Evolutionary conservation across 2,797 vertebrate species (phyloP), one percentile per base, ranked within the genome.

Genomic region (Lophius americanus): DNA sequence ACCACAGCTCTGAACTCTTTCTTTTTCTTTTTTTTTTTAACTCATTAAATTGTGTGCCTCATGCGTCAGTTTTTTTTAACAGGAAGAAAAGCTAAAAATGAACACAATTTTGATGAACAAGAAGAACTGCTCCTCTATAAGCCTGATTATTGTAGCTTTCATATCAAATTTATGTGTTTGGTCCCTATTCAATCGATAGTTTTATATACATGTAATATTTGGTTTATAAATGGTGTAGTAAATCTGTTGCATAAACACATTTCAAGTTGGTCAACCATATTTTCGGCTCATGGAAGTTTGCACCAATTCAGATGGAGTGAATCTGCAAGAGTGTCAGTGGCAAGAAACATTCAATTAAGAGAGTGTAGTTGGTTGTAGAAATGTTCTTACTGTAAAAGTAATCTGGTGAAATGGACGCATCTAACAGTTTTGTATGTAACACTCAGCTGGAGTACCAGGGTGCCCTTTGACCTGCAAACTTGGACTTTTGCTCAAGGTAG

Each of bases 31-130:
- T 23, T 23, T 23, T 23, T 23, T 23, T 23, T 23, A 1, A 23
- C 23, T 23, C 23, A 23, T 23, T 23, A 23, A 23, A 23, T 23
- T 23, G 23, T 23, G 23, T 23, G 23, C 23, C 23, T 23, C 23
- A 23, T 23, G 23, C n/a, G n/a, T n/a, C n/a, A n/a, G n/a, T n/a
- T 64, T 60, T 10, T 49, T 48, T 60, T 51, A n/a, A 35, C 44
- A 50, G 11, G 14, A 32, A 9, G 38, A 47, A 59, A 33, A 51
- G 35, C 11, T 43, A 13, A 8, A 62, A 3, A 57, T 35, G 2
- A 7, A 35, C 37, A 51, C 33, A 32, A 38, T 47, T 37, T n/a
- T 48, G 54, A 42, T 70, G 1, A 38, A 48, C 46, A 2, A 42
- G 6, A 57, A n/a, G n/a, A 74, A 32, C 9, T 43, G 23, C 46